Conservation (phyloP, 2,888 invertebrate genomes). For the Candidula unifasciata region DNA sequence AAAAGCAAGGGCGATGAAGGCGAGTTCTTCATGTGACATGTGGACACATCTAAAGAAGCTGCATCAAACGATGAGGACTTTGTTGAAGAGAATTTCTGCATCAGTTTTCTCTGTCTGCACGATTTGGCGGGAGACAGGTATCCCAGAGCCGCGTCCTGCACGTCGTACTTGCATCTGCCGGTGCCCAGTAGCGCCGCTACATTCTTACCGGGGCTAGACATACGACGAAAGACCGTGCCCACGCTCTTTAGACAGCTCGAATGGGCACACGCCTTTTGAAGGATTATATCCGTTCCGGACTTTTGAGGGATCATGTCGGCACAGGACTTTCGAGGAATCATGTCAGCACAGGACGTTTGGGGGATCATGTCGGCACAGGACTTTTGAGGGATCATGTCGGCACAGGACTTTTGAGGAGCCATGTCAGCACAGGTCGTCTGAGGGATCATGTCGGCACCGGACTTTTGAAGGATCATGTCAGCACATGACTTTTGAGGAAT, state of each 20-base stretch:
- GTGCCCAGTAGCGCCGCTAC: slow-evolving; percentile 10
- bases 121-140: background rate
- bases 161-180: slow-evolving; percentile 39
- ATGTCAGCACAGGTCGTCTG: too few species aligned
- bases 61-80: background rate
- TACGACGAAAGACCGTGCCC: slow-evolving; percentile 5
- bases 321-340: too few species aligned
- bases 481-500: too few species aligned
- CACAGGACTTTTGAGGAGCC: too few species aligned
- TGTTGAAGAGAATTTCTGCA: background rate
- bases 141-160: slow-evolving; percentile 12
- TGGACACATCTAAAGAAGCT: background rate
- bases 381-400: too few species aligned
- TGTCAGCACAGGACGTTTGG: too few species aligned
- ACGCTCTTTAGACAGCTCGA: slow-evolving; percentile 17
- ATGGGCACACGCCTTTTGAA: background rate
- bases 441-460: too few species aligned
- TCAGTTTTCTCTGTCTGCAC: background rate
- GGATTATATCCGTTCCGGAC: too few species aligned
- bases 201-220: slow-evolving; percentile 33
- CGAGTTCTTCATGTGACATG: background rate
- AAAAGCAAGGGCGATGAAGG: background rate
- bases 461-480: too few species aligned
- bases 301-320: too few species aligned
- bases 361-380: too few species aligned